Percentiles rank a stretch among this genome's conserved stretches.
Conservation (phyloP, 2,113 vertebrate species). For the Rhynchomys soricoides region DNA sequence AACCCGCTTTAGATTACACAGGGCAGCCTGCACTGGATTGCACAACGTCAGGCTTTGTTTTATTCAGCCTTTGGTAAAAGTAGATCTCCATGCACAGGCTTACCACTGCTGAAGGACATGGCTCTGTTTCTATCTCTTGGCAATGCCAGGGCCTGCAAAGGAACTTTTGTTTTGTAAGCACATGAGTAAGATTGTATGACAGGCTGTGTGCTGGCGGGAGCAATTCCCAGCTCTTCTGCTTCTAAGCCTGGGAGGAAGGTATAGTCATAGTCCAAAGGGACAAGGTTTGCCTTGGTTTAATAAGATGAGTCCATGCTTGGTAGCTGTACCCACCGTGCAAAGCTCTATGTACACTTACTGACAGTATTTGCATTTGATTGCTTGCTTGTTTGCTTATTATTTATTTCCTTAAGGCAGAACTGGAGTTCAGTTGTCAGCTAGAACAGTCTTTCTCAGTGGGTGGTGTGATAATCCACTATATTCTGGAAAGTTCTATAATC, state of each 20-base stretch:
- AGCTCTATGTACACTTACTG: background rate
- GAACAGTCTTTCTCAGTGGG: background rate
- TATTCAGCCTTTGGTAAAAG: background rate
- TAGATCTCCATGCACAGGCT: background rate
- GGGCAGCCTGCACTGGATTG: background rate
- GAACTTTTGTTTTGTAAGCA: background rate
- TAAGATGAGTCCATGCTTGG: conserved; percentile 29
- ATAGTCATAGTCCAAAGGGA: conserved; percentile 38
- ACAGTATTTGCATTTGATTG: background rate
- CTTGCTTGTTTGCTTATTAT: background rate
- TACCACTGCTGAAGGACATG: background rate
- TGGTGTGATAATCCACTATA: background rate
- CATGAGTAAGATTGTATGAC: background rate
- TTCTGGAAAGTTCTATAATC: background rate
- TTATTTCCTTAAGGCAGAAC: background rate
- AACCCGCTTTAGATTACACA: background rate
- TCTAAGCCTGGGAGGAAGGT: conserved; percentile 4
- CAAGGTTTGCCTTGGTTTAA: conserved; percentile 40
- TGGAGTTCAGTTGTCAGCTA: background rate
- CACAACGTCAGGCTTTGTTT: background rate
- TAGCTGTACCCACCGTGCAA: background rate
- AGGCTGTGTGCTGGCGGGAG: background rate
- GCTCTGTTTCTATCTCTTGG: background rate
- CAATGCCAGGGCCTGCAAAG: background rate
- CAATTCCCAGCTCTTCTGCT: conserved; percentile 36